Evolutionary conservation across 2,113 vertebrate species (phyloP).

Genomic region (Taxidea taxus): DNA sequence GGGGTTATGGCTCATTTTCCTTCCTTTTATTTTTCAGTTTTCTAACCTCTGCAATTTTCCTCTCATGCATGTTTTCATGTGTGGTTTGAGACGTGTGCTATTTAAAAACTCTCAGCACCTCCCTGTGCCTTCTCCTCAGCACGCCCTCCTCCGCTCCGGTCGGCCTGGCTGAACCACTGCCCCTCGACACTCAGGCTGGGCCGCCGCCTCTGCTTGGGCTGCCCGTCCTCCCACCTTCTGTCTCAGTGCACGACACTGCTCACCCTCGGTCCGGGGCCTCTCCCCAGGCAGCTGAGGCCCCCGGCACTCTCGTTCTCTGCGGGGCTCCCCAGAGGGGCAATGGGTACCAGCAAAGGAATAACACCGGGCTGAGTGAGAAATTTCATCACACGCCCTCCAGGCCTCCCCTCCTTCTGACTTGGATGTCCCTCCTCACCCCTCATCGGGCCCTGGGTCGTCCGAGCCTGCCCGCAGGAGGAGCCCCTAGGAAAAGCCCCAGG

Average conservation of each 20-base stretch:
- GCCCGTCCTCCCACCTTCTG: background rate
- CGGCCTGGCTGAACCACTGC: accelerated
- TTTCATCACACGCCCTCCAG: background rate
- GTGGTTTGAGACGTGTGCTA: background rate
- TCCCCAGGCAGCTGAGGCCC: background rate
- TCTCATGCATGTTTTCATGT: background rate
- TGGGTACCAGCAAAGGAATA: background rate
- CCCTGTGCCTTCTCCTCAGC: background rate
- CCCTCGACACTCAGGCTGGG: accelerated
- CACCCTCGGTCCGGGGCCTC: background rate
- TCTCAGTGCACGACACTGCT: accelerated
- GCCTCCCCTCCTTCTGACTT: background rate
- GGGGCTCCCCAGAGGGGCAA: background rate
- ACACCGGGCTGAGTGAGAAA: background rate
- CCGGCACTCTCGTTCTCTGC: background rate
- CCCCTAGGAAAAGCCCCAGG: background rate
- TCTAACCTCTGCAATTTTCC: background rate
- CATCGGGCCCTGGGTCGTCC: too few species aligned
- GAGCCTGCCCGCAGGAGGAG: background rate
- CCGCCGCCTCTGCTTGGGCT: background rate
- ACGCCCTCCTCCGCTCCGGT: background rate
- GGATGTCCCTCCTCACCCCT: background rate
- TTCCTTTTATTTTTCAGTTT: background rate
- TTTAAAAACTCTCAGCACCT: background rate
- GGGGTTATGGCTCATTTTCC: accelerated